Percentiles rank a stretch among this genome's conserved stretches.
These are phyloP conservation scores for Cisticola juncidis DNA, from an alignment of 2,113 vertebrate species.

Conservation along the genomic window DNA sequence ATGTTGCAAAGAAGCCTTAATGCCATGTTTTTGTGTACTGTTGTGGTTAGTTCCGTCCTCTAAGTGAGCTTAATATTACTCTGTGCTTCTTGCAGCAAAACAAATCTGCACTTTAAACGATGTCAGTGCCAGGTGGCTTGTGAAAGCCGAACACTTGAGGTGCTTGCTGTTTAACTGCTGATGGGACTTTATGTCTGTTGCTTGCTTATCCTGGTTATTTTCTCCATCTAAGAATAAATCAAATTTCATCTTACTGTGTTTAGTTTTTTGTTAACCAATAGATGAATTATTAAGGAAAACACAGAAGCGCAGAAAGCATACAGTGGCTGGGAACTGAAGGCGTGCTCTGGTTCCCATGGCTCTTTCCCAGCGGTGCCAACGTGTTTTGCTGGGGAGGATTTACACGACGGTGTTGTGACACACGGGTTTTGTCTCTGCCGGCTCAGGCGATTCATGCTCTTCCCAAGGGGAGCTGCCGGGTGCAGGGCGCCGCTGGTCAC, in stretches of 20 bases:
- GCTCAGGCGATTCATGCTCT: accelerated
- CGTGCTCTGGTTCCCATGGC: accelerated
- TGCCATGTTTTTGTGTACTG: not conserved
- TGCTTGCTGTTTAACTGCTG: not conserved
- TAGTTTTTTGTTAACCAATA: not conserved
- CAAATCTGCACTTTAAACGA: not conserved
- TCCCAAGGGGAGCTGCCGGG: too few species aligned
- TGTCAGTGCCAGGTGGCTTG: not conserved
- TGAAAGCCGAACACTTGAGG: not conserved
- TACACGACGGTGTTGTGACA: accelerated
- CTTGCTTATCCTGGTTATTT: not conserved
- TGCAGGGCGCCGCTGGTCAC: not conserved
- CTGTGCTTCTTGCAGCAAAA: not conserved
- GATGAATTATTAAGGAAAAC: not conserved
- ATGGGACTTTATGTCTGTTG: not conserved
- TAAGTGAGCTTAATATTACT: not conserved
- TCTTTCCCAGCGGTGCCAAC: not conserved
- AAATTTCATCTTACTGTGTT: not conserved
- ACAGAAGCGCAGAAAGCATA: not conserved
- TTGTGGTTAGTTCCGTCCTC: not conserved
- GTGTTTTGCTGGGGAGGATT: not conserved
- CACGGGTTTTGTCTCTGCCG: not conserved
- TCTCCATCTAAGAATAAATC: not conserved
- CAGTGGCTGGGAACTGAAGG: not conserved
- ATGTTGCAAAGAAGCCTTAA: not conserved